These are phyloP conservation scores for Agonopterix alstromeriana DNA, from an alignment of 2,888 invertebrate species.

Conservation along the genomic window DNA sequence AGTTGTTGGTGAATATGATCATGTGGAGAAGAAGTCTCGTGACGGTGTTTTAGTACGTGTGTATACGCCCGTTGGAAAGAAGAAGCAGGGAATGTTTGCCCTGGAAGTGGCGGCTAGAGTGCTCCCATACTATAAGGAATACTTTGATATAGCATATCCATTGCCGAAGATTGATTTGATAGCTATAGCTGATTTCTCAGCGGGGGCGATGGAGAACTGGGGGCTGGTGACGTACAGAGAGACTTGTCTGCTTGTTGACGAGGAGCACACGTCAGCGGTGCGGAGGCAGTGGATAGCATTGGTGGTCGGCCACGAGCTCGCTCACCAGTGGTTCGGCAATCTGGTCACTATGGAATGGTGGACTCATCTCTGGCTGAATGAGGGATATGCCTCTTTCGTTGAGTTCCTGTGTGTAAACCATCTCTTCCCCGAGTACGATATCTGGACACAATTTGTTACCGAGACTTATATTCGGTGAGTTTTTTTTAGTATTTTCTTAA, in stretches of 20 bases:
- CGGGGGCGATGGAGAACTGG: conserved; percentile 99
- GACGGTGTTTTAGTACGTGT: conserved; percentile 90
- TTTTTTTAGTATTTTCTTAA: conserved; percentile 3
- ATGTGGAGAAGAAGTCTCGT: conserved; percentile 87
- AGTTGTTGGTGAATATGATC: conserved; percentile 96
- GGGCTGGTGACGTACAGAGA: conserved; percentile 96
- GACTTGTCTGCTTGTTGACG: conserved; percentile 92
- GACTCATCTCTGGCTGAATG: conserved; percentile 97
- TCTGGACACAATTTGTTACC: conserved; percentile 97
- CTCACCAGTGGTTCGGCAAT: conserved; percentile 99
- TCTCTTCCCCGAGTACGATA: conserved; percentile 96
- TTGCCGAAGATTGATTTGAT: conserved; percentile 97
- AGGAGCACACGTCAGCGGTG: conserved; percentile 90
- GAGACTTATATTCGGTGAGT: conserved; percentile 84
- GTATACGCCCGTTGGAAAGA: conserved; percentile 92
- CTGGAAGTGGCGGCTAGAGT: conserved; percentile 94
- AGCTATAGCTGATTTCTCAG: conserved; percentile 96
- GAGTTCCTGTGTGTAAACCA: conserved; percentile 96
- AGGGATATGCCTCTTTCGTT: conserved; percentile 97
- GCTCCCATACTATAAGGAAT: conserved; percentile 95
- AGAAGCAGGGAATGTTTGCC: conserved; percentile 94
- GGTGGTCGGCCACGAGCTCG: conserved; percentile 94
- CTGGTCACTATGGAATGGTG: conserved; percentile 99
- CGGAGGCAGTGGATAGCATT: conserved; percentile 91
- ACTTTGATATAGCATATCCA: conserved; percentile 96